Evolutionary conservation across 2,888 invertebrate genomes (phyloP), one percentile per base, ranked within the genome.

Genomic region (Aplocera efformata): DNA sequence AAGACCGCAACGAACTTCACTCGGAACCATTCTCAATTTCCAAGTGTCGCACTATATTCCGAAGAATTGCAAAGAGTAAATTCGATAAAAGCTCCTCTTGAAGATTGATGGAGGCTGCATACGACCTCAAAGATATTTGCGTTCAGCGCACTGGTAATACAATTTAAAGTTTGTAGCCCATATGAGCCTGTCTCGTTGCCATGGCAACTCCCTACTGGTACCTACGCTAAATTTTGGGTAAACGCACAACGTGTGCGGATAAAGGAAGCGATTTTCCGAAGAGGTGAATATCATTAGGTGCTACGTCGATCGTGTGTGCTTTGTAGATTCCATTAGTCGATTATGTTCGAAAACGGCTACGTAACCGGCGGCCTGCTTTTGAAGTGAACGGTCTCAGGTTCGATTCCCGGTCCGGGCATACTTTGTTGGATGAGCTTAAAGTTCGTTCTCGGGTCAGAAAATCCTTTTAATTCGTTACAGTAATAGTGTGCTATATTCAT

Each of bases 161-260:
- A 85, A 85, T 86, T 88, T 85, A 86, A 86, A 86, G 83, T 84
- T 79, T 73, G 68, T 67, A 76, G 72, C 78, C 78, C 85, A 85
- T 81, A 84, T 83, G 83, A 82, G 82, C 76, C 80, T 81, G 50
- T 64, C 75, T 72, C 63, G 85, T 88, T 72, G 67, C 72, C 67
- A 85, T 82, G 52, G 88, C 72, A 86, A 88, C 86, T 59, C 86
- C 88, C 88, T 76, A 62, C 56, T 68, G 61, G 35, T 44, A 44
- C 11, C 23, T 40, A 71, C 63, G 69, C 75, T 66, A 74, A 80
- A 77, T 79, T 83, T 75, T 72, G 75, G 71, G 79, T 72, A 80
- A 84, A 77, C 65, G 79, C 74, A 74, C 79, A 65, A 63, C 68
- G 72, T 73, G 71, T 75, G 67, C 69, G 78, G 77, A 79, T 77